Evolutionary conservation across 2,888 invertebrate species (phyloP).

Genomic region (Synanthedon andrenaeformis): DNA sequence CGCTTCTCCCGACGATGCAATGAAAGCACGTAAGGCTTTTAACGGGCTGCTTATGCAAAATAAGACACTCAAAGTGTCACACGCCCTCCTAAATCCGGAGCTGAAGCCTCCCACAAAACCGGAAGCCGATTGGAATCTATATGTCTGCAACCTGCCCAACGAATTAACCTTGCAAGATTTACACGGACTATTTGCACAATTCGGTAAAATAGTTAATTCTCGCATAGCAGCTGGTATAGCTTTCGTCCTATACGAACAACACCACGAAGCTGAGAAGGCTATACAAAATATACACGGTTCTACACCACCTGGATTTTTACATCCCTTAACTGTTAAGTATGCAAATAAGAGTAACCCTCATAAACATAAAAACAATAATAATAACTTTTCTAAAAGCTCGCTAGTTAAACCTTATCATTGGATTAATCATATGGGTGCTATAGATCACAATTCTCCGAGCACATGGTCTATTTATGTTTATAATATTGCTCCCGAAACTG

Average conservation of each 20-base stretch:
- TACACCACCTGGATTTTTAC: constrained; percentile 65
- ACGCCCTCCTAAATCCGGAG: constrained; percentile 64
- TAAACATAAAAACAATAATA: constrained; percentile 64
- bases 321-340: constrained; percentile 69
- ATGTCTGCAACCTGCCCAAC: constrained; percentile 69
- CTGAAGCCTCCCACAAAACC: constrained; percentile 64
- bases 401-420: constrained; percentile 63
- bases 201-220: constrained; percentile 69
- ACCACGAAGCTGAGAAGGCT: constrained; percentile 64
- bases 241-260: constrained; percentile 65
- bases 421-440: constrained; percentile 63
- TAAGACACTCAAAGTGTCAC: constrained; percentile 67
- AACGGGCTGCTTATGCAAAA: constrained; percentile 68
- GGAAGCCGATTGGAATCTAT: constrained; percentile 69
- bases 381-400: constrained; percentile 58
- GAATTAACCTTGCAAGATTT: constrained; percentile 70
- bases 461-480: constrained; percentile 70
- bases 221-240: constrained; percentile 69
- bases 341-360: constrained; percentile 69
- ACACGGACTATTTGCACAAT: constrained; percentile 68
- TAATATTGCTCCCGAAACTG: constrained; percentile 65
- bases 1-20: constrained; percentile 62
- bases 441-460: constrained; percentile 62
- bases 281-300: constrained; percentile 61
- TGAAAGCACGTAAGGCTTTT: constrained; percentile 64